Conservation (phyloP, 1,140 invertebrate species). For the Ceratina japonica region DNA sequence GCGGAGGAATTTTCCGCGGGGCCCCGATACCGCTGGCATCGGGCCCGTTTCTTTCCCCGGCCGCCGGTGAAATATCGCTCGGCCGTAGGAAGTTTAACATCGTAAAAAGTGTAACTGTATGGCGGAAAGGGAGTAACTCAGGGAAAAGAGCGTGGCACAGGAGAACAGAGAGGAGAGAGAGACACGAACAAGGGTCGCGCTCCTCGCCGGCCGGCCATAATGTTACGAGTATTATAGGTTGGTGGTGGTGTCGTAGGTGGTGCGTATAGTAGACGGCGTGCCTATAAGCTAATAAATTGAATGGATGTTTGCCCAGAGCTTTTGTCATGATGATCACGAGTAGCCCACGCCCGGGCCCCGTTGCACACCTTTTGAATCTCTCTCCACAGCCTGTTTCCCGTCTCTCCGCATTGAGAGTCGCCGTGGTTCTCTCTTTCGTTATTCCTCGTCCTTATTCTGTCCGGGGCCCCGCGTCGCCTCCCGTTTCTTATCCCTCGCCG, state of each 20-base stretch:
- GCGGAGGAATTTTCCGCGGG: too few species aligned
- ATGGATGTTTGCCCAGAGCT: constrained; percentile 73
- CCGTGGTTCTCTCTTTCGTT: constrained; percentile 5
- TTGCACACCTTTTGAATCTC: constrained; percentile 65
- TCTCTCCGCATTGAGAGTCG: constrained; percentile 12
- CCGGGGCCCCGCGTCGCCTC: too few species aligned
- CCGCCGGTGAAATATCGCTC: constrained; percentile 44
- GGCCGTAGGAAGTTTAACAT: constrained; percentile 15
- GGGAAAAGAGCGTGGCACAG: constrained; percentile 17
- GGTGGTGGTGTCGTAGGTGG: constrained; percentile 60
- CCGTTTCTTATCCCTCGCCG: too few species aligned
- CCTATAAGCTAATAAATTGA: constrained; percentile 78
- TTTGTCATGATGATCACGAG: constrained; percentile 77
- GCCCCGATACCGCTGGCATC: too few species aligned
- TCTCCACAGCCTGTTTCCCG: constrained; percentile 46
- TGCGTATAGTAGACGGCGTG: constrained; percentile 62
- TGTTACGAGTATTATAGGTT: constrained; percentile 63
- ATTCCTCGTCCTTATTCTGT: too few species aligned
- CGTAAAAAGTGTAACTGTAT: constrained; percentile 61
- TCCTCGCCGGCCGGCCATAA: constrained; percentile 59
- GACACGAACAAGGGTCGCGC: constrained; percentile 25
- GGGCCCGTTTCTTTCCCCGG: constrained; percentile 5
- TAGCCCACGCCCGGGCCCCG: constrained; percentile 69
- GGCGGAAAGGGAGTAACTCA: constrained; percentile 29
- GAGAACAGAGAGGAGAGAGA: constrained; percentile 3